phyloP scores from a whole-genome alignment of 53 echinoderm and acorn worm genomes.

The Hippasteria phrygiana region DNA sequence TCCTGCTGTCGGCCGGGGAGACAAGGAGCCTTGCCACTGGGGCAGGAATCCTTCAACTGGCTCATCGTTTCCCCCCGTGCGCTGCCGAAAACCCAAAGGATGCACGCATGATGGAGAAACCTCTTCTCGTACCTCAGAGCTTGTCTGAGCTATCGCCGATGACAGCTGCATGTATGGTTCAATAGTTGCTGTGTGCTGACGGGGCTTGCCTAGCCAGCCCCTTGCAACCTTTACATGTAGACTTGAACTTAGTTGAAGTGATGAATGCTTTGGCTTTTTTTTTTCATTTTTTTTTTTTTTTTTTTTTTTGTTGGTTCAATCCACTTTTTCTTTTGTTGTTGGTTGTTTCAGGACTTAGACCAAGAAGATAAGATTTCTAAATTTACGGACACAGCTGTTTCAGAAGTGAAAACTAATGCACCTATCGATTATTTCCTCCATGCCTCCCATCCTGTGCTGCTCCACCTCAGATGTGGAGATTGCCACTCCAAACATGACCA shows the following conservation, averaged over 20 bases:
- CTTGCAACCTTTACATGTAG: background rate
- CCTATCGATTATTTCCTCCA: no score
- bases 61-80: conserved; percentile 55
- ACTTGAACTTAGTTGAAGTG: background rate
- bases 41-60: conserved; percentile 55
- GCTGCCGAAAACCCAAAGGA: conserved; percentile 42
- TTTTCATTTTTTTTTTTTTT: background rate
- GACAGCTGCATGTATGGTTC: conserved; percentile 43
- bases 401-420: no score
- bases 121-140: conserved; percentile 51
- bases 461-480: no score
- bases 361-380: no score
- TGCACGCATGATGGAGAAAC: conserved; percentile 57
- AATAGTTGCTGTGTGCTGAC: conserved; percentile 3
- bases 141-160: conserved; percentile 53
- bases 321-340: background rate
- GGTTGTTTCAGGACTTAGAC: no score
- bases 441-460: no score
- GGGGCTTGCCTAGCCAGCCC: conserved; percentile 7
- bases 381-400: no score
- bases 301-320: background rate
- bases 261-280: background rate
- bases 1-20: conserved; percentile 32
- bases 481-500: no score
- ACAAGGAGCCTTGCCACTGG: conserved; percentile 52